Percentiles rank a stretch among this genome's conserved stretches.
Evolutionary conservation across 2,888 invertebrate genomes (phyloP).

Genomic region (Eremobia ochroleuca): DNA sequence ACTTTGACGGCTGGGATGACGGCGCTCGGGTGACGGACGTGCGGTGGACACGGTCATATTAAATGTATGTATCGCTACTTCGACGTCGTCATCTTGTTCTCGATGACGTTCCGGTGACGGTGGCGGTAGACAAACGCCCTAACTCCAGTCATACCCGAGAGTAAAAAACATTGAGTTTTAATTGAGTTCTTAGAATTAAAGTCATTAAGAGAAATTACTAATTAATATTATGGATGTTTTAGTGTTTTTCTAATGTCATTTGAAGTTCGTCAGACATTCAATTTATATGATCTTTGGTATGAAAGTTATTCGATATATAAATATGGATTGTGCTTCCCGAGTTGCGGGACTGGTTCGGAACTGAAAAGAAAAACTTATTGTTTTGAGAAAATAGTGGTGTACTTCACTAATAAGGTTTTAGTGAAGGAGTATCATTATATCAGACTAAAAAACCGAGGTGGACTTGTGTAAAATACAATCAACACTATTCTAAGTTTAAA

Average conservation of each 20-base stretch:
- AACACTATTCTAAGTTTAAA: too few species aligned
- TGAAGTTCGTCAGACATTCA: conserved; percentile 37
- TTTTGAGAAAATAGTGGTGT: not conserved
- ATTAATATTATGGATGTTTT: conserved; percentile 58
- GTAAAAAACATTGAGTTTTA: conserved; percentile 20
- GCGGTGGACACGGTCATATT: not conserved
- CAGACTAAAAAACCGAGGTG: too few species aligned
- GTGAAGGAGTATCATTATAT: not conserved
- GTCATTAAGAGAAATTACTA: conserved; percentile 47
- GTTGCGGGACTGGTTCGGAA: conserved; percentile 3
- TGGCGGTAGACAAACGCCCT: not conserved
- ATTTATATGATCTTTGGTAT: conserved; percentile 50
- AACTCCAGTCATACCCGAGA: not conserved
- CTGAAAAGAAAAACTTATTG: conserved; percentile 1
- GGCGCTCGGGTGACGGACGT: not conserved
- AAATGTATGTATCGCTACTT: not conserved
- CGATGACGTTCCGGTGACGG: not conserved
- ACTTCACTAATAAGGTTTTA: not conserved
- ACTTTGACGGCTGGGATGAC: not conserved
- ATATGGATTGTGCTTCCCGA: conserved; percentile 35
- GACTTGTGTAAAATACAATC: too few species aligned
- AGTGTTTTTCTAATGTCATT: conserved; percentile 43
- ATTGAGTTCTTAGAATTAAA: conserved; percentile 43
- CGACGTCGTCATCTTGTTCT: not conserved
- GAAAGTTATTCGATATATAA: conserved; percentile 47